A percentile compares a stretch with the other conserved stretches of the same genome.
phyloP scores from a whole-genome alignment of 2,797 vertebrate species.

The Ara ararauna region DNA sequence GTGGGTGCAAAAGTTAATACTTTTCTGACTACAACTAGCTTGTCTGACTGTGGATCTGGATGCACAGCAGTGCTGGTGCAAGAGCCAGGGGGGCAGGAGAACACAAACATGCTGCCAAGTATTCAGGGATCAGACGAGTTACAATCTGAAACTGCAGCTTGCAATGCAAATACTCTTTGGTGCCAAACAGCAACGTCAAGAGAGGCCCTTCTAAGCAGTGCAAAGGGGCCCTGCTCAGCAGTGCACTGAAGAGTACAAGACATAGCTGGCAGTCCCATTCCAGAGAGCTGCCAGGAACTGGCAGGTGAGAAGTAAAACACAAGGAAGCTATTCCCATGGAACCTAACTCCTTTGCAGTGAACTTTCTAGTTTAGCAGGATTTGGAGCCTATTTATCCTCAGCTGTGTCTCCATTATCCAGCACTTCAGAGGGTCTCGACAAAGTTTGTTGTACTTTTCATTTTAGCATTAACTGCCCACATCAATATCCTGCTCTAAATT shows the following conservation, averaged over 20 bases:
- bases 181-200: background rate
- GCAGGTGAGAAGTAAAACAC: background rate
- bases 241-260: background rate
- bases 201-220: background rate
- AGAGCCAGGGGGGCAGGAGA: background rate
- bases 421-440: background rate
- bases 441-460: background rate
- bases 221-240: background rate
- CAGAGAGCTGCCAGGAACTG: background rate
- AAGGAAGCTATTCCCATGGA: background rate
- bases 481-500: slow-evolving; percentile 10
- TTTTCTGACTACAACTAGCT: background rate
- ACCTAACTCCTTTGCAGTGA: background rate
- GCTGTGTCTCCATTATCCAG: background rate
- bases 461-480: background rate
- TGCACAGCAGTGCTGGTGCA: background rate
- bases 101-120: background rate
- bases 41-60: background rate
- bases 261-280: background rate
- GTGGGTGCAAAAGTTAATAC: background rate
- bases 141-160: background rate
- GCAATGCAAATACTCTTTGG: background rate
- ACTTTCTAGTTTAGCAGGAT: background rate
- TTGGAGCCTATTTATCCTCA: background rate
- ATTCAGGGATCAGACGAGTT: background rate